Evolutionary conservation across 2,888 invertebrate species (phyloP).

Genomic region (Ceratothoa steindachneri): DNA sequence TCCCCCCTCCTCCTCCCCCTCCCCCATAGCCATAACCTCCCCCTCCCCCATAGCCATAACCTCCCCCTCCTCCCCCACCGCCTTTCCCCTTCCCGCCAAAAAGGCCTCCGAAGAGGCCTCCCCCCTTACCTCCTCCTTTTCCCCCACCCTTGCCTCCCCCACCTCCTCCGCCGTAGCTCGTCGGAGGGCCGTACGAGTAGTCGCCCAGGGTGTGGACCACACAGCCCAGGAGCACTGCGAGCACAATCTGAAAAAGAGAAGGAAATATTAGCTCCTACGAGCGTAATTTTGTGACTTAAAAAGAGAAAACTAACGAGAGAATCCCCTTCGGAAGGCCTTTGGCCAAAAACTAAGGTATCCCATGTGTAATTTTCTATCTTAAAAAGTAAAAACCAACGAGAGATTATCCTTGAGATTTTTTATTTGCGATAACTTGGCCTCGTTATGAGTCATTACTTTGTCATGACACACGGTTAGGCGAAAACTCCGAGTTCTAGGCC

Average conservation of each 20-base stretch:
- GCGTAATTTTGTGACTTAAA: too few relatives aligned
- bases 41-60: slow-evolving; percentile 5
- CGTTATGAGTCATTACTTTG: too few relatives aligned
- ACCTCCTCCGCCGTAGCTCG: not conserved
- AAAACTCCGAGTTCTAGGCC: too few relatives aligned
- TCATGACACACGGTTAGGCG: too few relatives aligned
- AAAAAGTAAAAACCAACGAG: too few relatives aligned
- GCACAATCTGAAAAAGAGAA: not conserved
- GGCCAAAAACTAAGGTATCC: too few relatives aligned
- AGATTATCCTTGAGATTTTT: too few relatives aligned
- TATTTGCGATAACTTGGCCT: too few relatives aligned
- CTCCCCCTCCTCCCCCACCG: slow-evolving; percentile 17
- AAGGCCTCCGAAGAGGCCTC: not conserved
- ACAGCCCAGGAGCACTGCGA: not conserved
- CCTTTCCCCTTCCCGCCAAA: not conserved
- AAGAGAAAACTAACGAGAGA: too few relatives aligned
- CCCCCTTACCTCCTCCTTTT: not conserved
- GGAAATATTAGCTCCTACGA: too few relatives aligned
- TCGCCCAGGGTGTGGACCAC: not conserved
- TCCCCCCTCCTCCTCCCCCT: slow-evolving; percentile 16
- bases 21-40: slow-evolving; percentile 1
- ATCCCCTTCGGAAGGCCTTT: too few relatives aligned
- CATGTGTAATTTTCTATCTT: too few relatives aligned
- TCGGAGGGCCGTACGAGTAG: not conserved
- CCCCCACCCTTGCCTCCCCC: not conserved